phyloP scores from a whole-genome alignment of 2,113 vertebrate species.

The Philantomba maxwellii region DNA sequence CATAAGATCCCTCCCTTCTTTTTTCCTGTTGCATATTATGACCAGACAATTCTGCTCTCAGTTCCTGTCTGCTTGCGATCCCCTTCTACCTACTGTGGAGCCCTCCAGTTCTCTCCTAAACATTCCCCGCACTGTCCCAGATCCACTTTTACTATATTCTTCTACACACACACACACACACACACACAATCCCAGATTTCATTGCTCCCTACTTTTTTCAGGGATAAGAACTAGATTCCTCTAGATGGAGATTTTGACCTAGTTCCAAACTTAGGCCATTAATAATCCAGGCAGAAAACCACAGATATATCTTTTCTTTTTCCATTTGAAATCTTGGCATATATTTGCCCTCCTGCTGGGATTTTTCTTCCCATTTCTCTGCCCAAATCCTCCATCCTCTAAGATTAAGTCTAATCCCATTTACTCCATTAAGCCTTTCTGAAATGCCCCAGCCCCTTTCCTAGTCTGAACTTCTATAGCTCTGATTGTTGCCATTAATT shows the following conservation, averaged over 20 bases:
- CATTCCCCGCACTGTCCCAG: neutral
- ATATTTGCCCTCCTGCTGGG: neutral
- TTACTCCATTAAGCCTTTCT: neutral
- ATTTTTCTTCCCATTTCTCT: neutral
- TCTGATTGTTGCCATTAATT: neutral
- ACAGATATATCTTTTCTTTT: neutral
- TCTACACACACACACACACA: neutral
- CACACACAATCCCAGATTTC: neutral
- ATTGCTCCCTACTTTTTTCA: neutral
- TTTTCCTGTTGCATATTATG: fast-evolving
- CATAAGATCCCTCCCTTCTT: neutral
- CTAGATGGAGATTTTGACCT: conserved; percentile 4
- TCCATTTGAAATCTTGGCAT: neutral
- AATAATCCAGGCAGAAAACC: neutral
- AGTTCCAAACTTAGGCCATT: neutral
- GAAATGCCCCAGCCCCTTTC: neutral
- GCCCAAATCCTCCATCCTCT: neutral
- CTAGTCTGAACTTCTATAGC: neutral
- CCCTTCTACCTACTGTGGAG: neutral
- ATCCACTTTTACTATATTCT: neutral
- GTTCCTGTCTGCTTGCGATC: neutral
- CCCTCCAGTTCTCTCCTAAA: neutral
- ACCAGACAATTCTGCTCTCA: neutral
- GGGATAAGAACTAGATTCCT: neutral
- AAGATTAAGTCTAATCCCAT: neutral